Conservation (phyloP, 2,113 vertebrate genomes). For the Aptenodytes patagonicus region DNA sequence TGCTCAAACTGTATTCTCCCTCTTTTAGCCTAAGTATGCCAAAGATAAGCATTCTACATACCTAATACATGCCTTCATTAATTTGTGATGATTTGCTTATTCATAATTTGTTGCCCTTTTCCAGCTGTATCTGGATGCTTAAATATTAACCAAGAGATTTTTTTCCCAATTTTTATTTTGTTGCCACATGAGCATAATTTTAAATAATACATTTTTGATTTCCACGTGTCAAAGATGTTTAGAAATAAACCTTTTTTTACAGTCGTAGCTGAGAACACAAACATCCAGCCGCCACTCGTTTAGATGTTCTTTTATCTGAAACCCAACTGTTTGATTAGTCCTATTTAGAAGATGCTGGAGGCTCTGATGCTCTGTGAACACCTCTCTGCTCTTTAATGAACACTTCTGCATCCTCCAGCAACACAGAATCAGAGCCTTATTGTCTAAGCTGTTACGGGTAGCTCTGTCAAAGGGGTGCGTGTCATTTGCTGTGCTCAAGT, state of each 20-base stretch:
- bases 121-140: not conserved
- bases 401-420: not conserved
- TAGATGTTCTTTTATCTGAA: constrained; percentile 18
- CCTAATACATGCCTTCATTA: not conserved
- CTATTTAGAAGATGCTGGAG: constrained; percentile 14
- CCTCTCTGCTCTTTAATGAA: constrained; percentile 34
- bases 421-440: not conserved
- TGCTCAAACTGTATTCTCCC: not conserved
- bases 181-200: not conserved
- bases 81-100: not conserved
- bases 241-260: not conserved
- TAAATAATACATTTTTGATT: not conserved
- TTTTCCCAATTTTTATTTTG: not conserved
- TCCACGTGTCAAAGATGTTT: not conserved
- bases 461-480: not conserved
- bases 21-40: constrained; percentile 21
- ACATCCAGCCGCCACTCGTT: not conserved
- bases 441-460: not conserved
- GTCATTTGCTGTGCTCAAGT: not conserved
- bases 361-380: not conserved
- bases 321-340: constrained; percentile 37
- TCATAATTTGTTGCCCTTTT: not conserved
- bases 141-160: not conserved
- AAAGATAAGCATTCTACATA: not conserved
- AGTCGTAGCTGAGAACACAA: not conserved